These are phyloP conservation scores for Pantherophis guttatus DNA, from an alignment of 2,113 vertebrate genomes.

Conservation along the genomic window DNA sequence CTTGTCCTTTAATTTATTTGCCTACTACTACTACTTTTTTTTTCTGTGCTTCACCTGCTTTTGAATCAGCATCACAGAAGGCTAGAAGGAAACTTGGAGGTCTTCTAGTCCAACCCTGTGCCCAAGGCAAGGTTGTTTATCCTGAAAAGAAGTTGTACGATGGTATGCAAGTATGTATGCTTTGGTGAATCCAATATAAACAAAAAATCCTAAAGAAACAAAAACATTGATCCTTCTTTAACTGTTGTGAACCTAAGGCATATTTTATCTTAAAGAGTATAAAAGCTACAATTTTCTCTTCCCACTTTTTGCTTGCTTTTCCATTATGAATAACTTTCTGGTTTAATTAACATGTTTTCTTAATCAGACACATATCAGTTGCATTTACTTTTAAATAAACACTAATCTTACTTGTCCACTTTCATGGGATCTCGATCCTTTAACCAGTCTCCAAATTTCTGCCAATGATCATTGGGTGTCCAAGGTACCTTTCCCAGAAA, in stretches of 20 bases:
- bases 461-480: conserved; percentile 76
- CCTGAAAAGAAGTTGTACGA: not conserved
- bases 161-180: not conserved
- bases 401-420: conserved; percentile 77
- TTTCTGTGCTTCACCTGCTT: not conserved
- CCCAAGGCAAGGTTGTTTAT: not conserved
- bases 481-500: conserved; percentile 84
- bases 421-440: conserved; percentile 75
- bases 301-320: not conserved
- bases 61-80: not conserved
- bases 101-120: not conserved
- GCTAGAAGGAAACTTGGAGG: not conserved
- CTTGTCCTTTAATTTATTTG: not conserved
- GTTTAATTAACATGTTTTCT: not conserved
- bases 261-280: not conserved
- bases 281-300: not conserved
- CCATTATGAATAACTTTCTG: not conserved
- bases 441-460: conserved; percentile 81
- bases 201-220: not conserved
- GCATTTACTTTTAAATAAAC: not conserved
- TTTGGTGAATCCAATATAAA: not conserved
- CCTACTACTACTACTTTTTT: not conserved
- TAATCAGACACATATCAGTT: not conserved
- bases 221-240: not conserved
- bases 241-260: not conserved